Evolutionary conservation across 2,113 vertebrate genomes (phyloP).

Genomic region (Bubo blakistoni): DNA sequence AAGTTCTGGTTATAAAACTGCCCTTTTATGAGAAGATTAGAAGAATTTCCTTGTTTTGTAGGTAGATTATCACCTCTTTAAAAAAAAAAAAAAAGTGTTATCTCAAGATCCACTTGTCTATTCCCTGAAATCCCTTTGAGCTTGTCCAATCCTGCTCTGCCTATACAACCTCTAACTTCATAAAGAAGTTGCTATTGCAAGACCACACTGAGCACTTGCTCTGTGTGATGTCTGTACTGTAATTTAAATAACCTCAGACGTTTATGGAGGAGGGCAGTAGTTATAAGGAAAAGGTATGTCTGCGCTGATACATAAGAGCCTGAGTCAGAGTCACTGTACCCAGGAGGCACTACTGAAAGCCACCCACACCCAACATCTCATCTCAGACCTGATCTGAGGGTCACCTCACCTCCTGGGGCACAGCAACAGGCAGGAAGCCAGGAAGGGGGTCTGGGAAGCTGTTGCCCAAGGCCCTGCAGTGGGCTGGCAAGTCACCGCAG

Average conservation of each 20-base stretch:
- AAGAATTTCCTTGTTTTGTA: constrained; percentile 46
- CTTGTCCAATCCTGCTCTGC: constrained; percentile 36
- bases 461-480: neutral
- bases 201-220: constrained; percentile 24
- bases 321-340: neutral
- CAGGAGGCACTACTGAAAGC: neutral
- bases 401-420: accelerated
- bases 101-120: neutral
- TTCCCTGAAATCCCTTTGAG: neutral
- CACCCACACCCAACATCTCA: neutral
- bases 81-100: neutral
- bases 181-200: constrained; percentile 45
- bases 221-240: constrained; percentile 41
- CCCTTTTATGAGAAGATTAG: constrained; percentile 32
- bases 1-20: constrained; percentile 43
- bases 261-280: neutral
- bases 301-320: neutral
- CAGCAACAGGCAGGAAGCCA: neutral
- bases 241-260: constrained; percentile 27
- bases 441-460: neutral
- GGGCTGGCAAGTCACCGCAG: neutral
- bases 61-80: constrained; percentile 1
- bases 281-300: neutral
- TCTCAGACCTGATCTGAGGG: neutral
- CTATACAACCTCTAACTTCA: constrained; percentile 42